Evolutionary conservation across 2,888 invertebrate species (phyloP).

Genomic region (Tribolium freemani): DNA sequence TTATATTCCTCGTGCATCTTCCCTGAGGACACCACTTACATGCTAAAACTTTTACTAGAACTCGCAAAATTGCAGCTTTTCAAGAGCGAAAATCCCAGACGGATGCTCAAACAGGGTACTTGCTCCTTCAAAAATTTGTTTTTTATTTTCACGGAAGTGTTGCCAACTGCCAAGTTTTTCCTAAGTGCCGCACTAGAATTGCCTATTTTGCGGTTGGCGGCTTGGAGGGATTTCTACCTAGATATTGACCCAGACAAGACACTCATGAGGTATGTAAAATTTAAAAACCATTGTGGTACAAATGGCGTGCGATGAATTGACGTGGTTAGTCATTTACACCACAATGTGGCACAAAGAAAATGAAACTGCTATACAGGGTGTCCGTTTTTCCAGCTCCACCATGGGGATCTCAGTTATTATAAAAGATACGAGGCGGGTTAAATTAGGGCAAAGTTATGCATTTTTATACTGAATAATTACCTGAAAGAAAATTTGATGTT

Average conservation of each 20-base stretch:
- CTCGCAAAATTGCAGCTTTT: constrained; percentile 81
- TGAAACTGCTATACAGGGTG: no score
- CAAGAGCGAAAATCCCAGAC: constrained; percentile 77
- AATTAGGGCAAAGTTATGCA: no score
- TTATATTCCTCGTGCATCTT: constrained; percentile 82
- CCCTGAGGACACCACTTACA: constrained; percentile 80
- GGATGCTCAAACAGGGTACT: constrained; percentile 86
- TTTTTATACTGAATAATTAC: no score
- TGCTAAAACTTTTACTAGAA: constrained; percentile 76
- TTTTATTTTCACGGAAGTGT: constrained; percentile 88
- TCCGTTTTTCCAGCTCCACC: no score
- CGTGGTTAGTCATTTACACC: no score
- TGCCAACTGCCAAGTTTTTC: constrained; percentile 93
- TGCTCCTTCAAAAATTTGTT: constrained; percentile 91
- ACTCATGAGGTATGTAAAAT: constrained; percentile 74
- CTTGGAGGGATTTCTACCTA: constrained; percentile 91
- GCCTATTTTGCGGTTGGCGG: constrained; percentile 91
- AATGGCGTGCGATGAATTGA: no score
- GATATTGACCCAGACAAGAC: constrained; percentile 93
- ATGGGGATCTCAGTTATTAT: no score
- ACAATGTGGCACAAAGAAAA: no score
- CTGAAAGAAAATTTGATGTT: no score
- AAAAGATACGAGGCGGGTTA: no score
- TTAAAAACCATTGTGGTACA: no score
- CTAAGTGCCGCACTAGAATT: constrained; percentile 92